A percentile compares a stretch with the other conserved stretches of the same genome.
These are phyloP conservation scores for Cyclargus thomasi DNA, from an alignment of 1,140 invertebrate genomes.

Conservation along the genomic window DNA sequence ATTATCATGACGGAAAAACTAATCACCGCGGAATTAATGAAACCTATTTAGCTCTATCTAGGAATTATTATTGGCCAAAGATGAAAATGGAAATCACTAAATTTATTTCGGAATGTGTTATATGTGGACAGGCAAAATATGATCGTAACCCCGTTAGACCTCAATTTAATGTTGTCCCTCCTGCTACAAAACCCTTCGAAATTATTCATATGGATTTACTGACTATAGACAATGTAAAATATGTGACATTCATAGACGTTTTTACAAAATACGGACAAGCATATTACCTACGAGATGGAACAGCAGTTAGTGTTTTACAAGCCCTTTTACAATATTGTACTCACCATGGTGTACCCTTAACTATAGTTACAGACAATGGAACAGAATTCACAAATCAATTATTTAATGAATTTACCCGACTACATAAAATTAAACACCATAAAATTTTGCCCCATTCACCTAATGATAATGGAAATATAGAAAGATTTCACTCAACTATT, in stretches of 20 bases:
- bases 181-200: not conserved
- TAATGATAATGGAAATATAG: slow-evolving; percentile 26
- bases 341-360: not conserved
- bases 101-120: slow-evolving; percentile 8
- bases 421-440: slow-evolving; percentile 28
- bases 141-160: slow-evolving; percentile 14
- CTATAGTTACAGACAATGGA: slow-evolving; percentile 3
- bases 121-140: slow-evolving; percentile 15
- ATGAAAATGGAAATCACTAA: slow-evolving; percentile 10
- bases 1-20: slow-evolving; percentile 26
- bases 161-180: slow-evolving; percentile 13
- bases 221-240: not conserved
- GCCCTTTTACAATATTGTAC: not conserved
- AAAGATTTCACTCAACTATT: slow-evolving; percentile 31
- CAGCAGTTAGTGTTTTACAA: not conserved
- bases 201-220: not conserved
- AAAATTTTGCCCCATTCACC: slow-evolving; percentile 23
- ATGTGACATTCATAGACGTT: not conserved
- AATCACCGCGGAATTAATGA: slow-evolving; percentile 25
- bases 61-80: slow-evolving; percentile 18
- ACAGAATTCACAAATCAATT: not conserved
- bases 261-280: not conserved
- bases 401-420: slow-evolving; percentile 6
- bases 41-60: slow-evolving; percentile 20
- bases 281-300: not conserved